Conservation (phyloP, 1,140 invertebrate species). For the Drosophila virilis region DNA sequence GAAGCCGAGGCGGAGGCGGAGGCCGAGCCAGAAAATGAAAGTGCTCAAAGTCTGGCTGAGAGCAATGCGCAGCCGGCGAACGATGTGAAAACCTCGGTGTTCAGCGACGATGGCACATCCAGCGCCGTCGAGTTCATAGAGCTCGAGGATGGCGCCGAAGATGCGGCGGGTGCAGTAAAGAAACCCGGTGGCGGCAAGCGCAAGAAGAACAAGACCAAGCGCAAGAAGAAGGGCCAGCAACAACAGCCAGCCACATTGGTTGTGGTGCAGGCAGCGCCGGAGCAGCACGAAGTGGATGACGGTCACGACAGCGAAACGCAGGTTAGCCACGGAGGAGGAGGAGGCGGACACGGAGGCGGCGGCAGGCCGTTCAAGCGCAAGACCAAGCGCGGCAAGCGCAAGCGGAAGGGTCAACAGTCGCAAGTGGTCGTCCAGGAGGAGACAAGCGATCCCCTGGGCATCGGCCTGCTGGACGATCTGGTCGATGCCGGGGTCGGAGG, state of each 20-base stretch:
- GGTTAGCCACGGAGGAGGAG: conserved; percentile 33
- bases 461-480: conserved; percentile 75
- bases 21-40: conserved; percentile 62
- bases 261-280: conserved; percentile 68
- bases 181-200: conserved; percentile 67
- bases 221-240: conserved; percentile 55
- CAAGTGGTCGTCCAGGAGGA: conserved; percentile 62
- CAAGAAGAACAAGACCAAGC: conserved; percentile 63
- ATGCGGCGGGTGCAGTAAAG: conserved; percentile 46
- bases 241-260: conserved; percentile 69
- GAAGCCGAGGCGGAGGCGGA: conserved; percentile 45
- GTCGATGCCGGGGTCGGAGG: conserved; percentile 40
- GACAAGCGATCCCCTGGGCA: conserved; percentile 55
- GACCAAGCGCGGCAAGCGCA: conserved; percentile 65
- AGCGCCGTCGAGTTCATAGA: conserved; percentile 73
- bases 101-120: conserved; percentile 45
- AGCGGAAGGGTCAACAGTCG: conserved; percentile 64
- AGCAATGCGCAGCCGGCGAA: conserved; percentile 11
- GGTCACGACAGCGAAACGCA: conserved; percentile 35
- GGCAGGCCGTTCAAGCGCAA: conserved; percentile 57
- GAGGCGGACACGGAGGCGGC: conserved; percentile 31
- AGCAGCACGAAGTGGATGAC: conserved; percentile 62
- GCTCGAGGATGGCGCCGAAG: conserved; percentile 57
- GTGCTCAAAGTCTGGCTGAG: conserved; percentile 30
- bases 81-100: conserved; percentile 50